Conservation (phyloP, 2,113 vertebrate species). For the Pimephales promelas region DNA sequence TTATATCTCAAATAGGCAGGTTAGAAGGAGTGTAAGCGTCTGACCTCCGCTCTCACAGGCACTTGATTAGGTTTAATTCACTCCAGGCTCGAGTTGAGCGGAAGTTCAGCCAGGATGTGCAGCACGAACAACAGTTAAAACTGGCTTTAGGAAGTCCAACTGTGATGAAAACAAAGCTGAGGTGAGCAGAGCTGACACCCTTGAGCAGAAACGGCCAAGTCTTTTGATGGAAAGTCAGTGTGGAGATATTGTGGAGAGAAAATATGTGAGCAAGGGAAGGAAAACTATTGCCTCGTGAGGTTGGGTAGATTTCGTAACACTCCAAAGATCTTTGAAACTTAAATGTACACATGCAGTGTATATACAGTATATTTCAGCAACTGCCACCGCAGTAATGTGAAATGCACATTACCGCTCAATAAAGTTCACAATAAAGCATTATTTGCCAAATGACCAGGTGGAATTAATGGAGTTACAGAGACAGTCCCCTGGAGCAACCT, state of each 20-base stretch:
- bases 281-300: neutral
- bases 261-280: neutral
- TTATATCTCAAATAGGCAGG: neutral
- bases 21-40: slow-evolving; percentile 15
- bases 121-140: slow-evolving; percentile 19
- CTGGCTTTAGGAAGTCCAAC: neutral
- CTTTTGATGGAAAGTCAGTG: slow-evolving; percentile 11
- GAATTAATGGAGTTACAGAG: slow-evolving; percentile 2
- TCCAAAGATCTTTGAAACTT: slow-evolving; percentile 45
- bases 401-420: slow-evolving; percentile 3
- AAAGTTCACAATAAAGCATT: neutral
- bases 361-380: neutral
- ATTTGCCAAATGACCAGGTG: neutral
- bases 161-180: neutral
- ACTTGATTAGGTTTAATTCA: slow-evolving; percentile 12
- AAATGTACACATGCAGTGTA: slow-evolving; percentile 40
- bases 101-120: slow-evolving; percentile 34
- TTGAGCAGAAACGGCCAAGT: neutral
- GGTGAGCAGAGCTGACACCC: neutral
- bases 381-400: neutral
- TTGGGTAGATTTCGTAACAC: slow-evolving; percentile 22
- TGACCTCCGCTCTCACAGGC: neutral
- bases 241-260: neutral
- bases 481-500: neutral
- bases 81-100: neutral